Conservation (phyloP, 2,888 invertebrate genomes). For the Agonopterix alstromeriana region DNA sequence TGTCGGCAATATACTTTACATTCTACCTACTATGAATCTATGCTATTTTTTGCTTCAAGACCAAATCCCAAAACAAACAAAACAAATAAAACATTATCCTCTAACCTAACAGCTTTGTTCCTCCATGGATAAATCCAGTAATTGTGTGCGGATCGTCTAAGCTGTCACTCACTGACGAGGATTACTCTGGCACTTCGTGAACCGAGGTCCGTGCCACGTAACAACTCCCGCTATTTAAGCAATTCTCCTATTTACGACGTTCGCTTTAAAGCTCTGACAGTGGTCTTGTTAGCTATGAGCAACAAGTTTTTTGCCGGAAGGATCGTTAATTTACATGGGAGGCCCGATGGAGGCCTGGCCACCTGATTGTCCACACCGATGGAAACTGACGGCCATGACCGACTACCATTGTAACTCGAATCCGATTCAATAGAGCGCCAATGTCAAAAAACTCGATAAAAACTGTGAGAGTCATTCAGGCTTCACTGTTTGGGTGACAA, state of each 20-base stretch:
- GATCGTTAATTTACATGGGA: constrained; percentile 23
- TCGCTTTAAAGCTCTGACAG: background rate
- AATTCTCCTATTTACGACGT: too few species aligned
- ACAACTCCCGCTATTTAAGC: too few species aligned
- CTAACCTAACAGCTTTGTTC: background rate
- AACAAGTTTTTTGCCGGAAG: constrained; percentile 14
- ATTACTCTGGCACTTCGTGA: constrained; percentile 7
- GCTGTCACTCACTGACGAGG: constrained; percentile 8
- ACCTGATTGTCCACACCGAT: constrained; percentile 43
- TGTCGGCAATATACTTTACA: too few species aligned
- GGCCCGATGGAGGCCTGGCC: constrained; percentile 10
- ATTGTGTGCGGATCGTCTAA: constrained; percentile 5
- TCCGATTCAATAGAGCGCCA: constrained; percentile 51
- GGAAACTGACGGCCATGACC: constrained; percentile 52
- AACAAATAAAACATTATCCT: too few species aligned
- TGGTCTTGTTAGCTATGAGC: background rate
- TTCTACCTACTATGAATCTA: too few species aligned
- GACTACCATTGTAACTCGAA: constrained; percentile 49
- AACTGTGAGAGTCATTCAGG: constrained; percentile 49
- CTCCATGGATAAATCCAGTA: constrained; percentile 3
- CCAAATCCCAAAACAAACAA: too few species aligned
- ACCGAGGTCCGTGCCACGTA: background rate
- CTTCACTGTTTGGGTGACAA: constrained; percentile 49
- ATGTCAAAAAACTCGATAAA: constrained; percentile 55
- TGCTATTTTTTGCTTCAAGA: too few species aligned